phyloP scores from a whole-genome alignment of 2,888 invertebrate genomes.

The Smittia aterrima region DNA sequence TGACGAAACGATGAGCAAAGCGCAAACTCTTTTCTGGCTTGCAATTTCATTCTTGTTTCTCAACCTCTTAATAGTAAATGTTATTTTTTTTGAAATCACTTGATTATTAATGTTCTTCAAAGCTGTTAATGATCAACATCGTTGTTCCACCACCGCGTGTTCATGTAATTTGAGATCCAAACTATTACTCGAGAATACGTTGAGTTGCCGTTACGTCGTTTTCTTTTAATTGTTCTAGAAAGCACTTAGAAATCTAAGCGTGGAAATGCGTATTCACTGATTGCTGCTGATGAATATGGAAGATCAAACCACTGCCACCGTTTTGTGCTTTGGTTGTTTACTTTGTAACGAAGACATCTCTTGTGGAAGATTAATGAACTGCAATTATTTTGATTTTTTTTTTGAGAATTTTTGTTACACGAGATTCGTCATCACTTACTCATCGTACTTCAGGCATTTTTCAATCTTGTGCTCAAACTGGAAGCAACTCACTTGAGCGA shows the following conservation, averaged over 20 bases:
- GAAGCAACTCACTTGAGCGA: constrained; percentile 15
- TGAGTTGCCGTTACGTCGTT: background rate
- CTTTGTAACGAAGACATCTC: constrained; percentile 14
- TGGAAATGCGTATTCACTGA: constrained; percentile 7
- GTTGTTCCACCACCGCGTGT: background rate
- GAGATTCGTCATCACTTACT: background rate
- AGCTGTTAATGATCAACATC: constrained; percentile 5
- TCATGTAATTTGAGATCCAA: background rate
- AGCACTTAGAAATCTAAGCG: background rate
- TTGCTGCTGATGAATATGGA: constrained; percentile 4
- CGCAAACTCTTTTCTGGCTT: too few relatives aligned
- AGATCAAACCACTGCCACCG: constrained; percentile 29
- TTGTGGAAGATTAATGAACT: constrained; percentile 19
- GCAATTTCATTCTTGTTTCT: too few relatives aligned
- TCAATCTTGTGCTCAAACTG: background rate
- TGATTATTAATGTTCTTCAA: background rate
- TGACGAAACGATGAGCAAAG: too few relatives aligned
- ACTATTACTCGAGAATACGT: background rate
- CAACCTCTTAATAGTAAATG: background rate
- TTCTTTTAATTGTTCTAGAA: background rate
- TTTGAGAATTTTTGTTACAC: too few relatives aligned
- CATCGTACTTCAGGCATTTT: constrained; percentile 5
- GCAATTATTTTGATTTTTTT: constrained; percentile 2
- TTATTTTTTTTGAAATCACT: background rate
- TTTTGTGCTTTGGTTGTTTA: background rate